Evolutionary conservation across 2,797 vertebrate genomes (phyloP), one percentile per base, ranked within the genome.

Genomic region (Ambastaia sidthimunki): DNA sequence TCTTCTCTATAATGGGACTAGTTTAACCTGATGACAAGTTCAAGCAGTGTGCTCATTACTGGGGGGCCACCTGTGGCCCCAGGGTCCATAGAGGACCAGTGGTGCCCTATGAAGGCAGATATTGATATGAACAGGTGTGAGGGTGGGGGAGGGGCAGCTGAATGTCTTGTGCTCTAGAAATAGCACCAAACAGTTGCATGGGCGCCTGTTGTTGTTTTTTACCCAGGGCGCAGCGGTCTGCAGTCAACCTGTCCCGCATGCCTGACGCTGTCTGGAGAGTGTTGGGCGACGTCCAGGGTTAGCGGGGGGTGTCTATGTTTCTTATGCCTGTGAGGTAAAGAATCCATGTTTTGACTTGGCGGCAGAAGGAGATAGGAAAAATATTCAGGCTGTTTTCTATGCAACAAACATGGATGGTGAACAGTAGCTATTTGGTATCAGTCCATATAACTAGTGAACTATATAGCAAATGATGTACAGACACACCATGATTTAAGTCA

Each of bases 21-120:
- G 78, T 48, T 48, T 76, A 81, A 84, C 72, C 78, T 21, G 81
- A 74, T 84, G 85, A 84, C 83, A 84, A 69, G 66, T 41, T 67
- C 52, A 28, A 57, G 60, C 78, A 11, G 37, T 66, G 69, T 77
- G 71, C 19, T 71, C 76, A 80, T 85, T 77, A 79, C 73, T 74
- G 82, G 74, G 79, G 84, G 81, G 81, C 91, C 92, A 92, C 92
- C 92, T 93, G 92, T 93, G 81, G 47, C 90, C 34, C 55, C 68
- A 60, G 75, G 87, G 84, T 82, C 74, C 82, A 79, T 76, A 68
- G 86, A 84, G 87, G 89, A 85, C 89, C 88, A 86, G 84, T 88
- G 86, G 82, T 82, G 82, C 80, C 86, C 84, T 88, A 88, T 93
- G 90, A 92, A 93, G 93, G 89, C 89, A 91, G 92, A 93, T 92